Evolutionary conservation across 2,888 invertebrate genomes (phyloP), one percentile per base, ranked within the genome.

Genomic region (Yponomeuta sedellus): DNA sequence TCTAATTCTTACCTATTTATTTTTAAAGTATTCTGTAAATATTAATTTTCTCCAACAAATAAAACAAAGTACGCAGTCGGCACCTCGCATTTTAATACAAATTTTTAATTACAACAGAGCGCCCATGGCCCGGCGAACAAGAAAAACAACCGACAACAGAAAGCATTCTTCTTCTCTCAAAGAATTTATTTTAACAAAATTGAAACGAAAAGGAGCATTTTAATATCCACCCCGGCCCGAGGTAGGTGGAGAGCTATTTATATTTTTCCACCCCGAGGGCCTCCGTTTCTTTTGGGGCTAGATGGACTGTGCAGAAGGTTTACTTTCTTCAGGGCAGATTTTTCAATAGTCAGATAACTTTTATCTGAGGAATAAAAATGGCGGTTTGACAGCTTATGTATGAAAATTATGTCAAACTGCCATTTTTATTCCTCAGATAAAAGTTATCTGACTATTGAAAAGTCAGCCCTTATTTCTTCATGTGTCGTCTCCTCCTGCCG

Each of bases 221-320:
- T 89, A 90, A 90, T 90, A 89, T 89, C 85, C 78, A 73, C 70
- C 73, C 64, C 39, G 10, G 10, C 25, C 10, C 19, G n/a, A 25
- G 86, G 85, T 82, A 83, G 85, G 84, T 86, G 28, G 40, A 83
- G 74, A 74, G 86, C 88, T 88, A 88, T 90, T 90, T 91, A 89
- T 90, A 91, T 91, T 91, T 91, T 91, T 90, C 83, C 85, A 76
- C 86, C 61, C 66, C 66, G 64, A 16, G 16, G 44, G 16, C 44
- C 64, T 64, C 64, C 66, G 78, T 88, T 90, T 91, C 90, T 90
- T 90, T 90, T 85, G 88, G 89, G 44, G 44, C 16, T 16, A 52
- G 16, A 52, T 16, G 3, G 44, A 16, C 12, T 16, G 16, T 5
- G 16, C 44, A 52, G 44, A 52, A 52, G 44, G 44, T 52, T 52